Conservation (phyloP, 2,113 vertebrate genomes). For the Plotosus lineatus region DNA sequence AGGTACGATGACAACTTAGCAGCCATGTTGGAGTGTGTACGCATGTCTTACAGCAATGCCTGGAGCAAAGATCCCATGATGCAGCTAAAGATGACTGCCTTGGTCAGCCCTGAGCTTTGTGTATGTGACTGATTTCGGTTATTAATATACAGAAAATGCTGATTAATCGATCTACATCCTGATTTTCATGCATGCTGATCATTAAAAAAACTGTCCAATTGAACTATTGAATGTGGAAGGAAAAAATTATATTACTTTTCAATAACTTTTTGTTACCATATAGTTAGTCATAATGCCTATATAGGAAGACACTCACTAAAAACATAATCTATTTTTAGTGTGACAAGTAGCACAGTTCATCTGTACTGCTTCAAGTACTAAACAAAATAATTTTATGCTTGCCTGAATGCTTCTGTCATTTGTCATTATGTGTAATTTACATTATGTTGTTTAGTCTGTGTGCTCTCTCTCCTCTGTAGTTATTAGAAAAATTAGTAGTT, state of each 20-base stretch:
- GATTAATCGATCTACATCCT: background rate
- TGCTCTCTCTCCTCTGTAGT: background rate
- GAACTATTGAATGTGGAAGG: background rate
- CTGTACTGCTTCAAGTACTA: background rate
- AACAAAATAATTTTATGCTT: background rate
- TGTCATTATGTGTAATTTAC: background rate
- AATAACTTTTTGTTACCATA: background rate
- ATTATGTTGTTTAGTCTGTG: background rate
- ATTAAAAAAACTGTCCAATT: too few relatives aligned
- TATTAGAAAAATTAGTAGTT: background rate
- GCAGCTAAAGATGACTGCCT: conserved; percentile 86
- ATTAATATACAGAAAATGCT: background rate
- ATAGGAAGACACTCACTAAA: background rate
- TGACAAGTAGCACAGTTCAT: background rate
- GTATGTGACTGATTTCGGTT: conserved; percentile 68
- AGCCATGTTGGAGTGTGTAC: conserved; percentile 81
- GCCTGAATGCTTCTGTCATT: background rate
- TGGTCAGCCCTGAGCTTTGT: conserved; percentile 81
- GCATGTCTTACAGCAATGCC: conserved; percentile 74
- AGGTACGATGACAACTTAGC: conserved; percentile 76
- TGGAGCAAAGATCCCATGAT: conserved; percentile 80
- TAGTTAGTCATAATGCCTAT: background rate
- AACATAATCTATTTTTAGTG: too few relatives aligned
- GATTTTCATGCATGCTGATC: background rate
- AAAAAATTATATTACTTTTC: background rate